Percentiles rank a stretch among this genome's conserved stretches.
Conservation (phyloP, 2,888 invertebrate species). For the Colostygia pectinataria region DNA sequence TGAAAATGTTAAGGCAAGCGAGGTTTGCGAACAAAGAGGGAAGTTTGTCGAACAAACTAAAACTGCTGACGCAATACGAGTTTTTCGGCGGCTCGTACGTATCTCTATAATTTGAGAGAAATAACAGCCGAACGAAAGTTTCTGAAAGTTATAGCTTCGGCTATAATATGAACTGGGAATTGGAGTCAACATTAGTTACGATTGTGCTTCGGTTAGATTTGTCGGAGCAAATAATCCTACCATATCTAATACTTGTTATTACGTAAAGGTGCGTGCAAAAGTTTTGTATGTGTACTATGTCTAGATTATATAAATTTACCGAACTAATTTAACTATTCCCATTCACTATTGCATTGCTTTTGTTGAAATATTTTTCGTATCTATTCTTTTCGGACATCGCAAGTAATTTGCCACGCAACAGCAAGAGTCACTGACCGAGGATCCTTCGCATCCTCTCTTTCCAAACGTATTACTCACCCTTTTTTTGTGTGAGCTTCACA, state of each 20-base stretch:
- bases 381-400: constrained; percentile 11
- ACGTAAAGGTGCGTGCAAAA: constrained; percentile 4
- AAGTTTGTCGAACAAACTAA: constrained; percentile 56
- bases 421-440: constrained; percentile 52
- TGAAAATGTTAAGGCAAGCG: constrained; percentile 46
- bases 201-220: constrained; percentile 18
- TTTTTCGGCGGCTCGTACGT: constrained; percentile 44
- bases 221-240: constrained; percentile 19
- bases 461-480: constrained; percentile 57
- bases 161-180: constrained; percentile 23
- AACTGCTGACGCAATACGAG: constrained; percentile 58
- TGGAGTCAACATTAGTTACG: constrained; percentile 24
- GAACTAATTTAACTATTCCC: background rate
- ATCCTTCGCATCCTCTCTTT: constrained; percentile 47
- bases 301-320: constrained; percentile 4
- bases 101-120: constrained; percentile 28
- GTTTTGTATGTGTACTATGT: constrained; percentile 1
- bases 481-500: constrained; percentile 59
- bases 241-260: constrained; percentile 1
- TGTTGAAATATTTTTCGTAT: too few species aligned
- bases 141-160: constrained; percentile 15
- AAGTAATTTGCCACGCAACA: constrained; percentile 54
- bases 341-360: background rate
- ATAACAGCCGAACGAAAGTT: constrained; percentile 21
- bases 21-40: constrained; percentile 54